phyloP scores from a whole-genome alignment of 2,888 invertebrate genomes.

The Phyllotreta cruciferae region DNA sequence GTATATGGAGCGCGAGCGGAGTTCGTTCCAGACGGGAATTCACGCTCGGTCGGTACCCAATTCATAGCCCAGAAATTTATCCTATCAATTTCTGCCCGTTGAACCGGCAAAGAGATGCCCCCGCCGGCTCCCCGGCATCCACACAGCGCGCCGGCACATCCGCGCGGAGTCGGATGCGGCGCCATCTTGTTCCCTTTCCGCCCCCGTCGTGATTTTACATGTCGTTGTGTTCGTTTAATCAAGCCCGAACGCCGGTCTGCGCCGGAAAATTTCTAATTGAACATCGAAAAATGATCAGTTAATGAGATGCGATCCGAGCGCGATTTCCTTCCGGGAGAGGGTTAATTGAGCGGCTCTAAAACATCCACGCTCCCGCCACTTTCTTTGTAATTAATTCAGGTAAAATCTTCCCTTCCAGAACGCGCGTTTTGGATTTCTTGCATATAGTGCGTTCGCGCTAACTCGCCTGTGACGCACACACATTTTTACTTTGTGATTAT shows the following conservation, averaged over 20 bases:
- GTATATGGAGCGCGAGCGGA: conserved; percentile 27
- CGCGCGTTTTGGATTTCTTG: too few species aligned
- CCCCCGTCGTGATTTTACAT: conserved; percentile 57
- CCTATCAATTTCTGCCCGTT: conserved; percentile 70
- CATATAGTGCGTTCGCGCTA: too few species aligned
- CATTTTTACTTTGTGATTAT: too few species aligned
- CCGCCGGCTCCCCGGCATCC: conserved; percentile 39
- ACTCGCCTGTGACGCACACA: too few species aligned
- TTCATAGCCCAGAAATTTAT: conserved; percentile 69
- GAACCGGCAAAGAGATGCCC: conserved; percentile 66
- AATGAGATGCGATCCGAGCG: conserved; percentile 12
- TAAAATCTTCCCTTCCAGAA: too few species aligned
- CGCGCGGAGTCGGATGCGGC: conserved; percentile 50
- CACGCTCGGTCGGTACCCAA: conserved; percentile 64
- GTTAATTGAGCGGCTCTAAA: conserved; percentile 10
- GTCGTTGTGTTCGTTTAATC: conserved; percentile 59
- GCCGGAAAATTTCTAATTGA: conserved; percentile 55
- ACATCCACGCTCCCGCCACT: background rate
- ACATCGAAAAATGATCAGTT: conserved; percentile 45
- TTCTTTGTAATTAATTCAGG: too few species aligned
- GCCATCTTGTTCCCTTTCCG: conserved; percentile 56
- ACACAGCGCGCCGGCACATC: conserved; percentile 42
- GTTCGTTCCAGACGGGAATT: conserved; percentile 40
- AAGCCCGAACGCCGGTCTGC: conserved; percentile 50
- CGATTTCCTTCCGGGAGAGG: background rate